Conservation (phyloP, 2,888 invertebrate species). For the Crematogaster levior region DNA sequence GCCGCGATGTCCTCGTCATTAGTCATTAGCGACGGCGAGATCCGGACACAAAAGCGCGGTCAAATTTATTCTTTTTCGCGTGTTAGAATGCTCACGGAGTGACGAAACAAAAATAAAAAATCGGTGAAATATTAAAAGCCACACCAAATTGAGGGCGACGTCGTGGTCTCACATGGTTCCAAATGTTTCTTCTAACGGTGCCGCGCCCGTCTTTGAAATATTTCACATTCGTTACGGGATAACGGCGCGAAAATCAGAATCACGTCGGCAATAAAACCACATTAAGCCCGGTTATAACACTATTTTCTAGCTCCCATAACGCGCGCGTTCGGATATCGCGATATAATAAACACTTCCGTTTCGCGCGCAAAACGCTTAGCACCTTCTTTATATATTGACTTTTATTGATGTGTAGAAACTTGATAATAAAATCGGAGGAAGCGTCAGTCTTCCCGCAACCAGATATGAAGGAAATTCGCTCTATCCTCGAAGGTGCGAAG, state of each 20-base stretch:
- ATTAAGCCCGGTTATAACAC: constrained; percentile 52
- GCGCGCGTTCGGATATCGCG: constrained; percentile 24
- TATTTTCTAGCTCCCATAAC: constrained; percentile 53
- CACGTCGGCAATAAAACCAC: constrained; percentile 57
- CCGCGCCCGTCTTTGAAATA: constrained; percentile 13
- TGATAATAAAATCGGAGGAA: constrained; percentile 68
- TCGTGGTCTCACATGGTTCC: not conserved
- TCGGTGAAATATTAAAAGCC: not conserved
- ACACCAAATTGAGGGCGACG: not conserved
- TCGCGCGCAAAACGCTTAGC: constrained; percentile 67
- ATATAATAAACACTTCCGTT: constrained; percentile 70
- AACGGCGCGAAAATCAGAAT: constrained; percentile 53
- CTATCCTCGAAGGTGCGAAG: constrained; percentile 34
- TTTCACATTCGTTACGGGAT: constrained; percentile 31
- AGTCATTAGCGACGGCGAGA: constrained; percentile 20
- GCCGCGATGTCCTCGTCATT: constrained; percentile 5
- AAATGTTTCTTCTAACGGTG: constrained; percentile 34
- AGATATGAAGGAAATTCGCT: not conserved
- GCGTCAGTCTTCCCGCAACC: not conserved
- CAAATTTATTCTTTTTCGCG: constrained; percentile 8
- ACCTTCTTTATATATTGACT: constrained; percentile 60
- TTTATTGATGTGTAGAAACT: constrained; percentile 61
- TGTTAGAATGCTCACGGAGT: not conserved
- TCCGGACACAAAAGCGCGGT: not conserved
- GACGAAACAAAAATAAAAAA: not conserved